These are phyloP conservation scores for Prionace glauca DNA, from an alignment of 2,797 vertebrate species.

Conservation along the genomic window DNA sequence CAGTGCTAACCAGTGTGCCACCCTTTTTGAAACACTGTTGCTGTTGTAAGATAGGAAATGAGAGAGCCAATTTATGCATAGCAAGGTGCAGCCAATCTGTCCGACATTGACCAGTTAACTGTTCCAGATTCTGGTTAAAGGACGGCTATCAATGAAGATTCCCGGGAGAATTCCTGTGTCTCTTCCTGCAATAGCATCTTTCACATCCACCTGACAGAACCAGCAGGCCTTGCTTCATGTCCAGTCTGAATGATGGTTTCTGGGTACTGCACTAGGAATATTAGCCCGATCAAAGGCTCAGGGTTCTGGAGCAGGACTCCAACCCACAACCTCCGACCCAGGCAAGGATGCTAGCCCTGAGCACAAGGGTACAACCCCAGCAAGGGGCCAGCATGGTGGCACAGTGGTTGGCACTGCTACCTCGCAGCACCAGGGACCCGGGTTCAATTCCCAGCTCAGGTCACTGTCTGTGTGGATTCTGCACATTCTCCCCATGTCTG, in stretches of 20 bases:
- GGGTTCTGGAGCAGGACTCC: neutral
- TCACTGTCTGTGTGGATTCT: no score
- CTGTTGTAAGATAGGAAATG: no score
- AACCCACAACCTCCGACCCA: neutral
- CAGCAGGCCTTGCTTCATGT: neutral
- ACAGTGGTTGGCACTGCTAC: no score
- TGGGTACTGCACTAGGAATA: neutral
- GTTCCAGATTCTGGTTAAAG: neutral
- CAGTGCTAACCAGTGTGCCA: no score
- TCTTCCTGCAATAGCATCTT: neutral
- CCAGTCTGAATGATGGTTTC: neutral
- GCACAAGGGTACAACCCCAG: no score
- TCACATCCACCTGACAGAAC: neutral
- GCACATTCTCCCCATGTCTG: no score
- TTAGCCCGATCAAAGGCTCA: neutral
- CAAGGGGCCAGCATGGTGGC: no score
- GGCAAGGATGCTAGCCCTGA: neutral
- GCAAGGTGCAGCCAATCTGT: neutral
- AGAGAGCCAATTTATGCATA: neutral
- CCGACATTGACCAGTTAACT: neutral
- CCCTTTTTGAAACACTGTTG: neutral
- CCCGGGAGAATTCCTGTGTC: neutral
- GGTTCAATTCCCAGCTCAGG: no score
- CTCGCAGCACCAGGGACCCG: no score
- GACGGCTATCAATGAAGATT: neutral